Evolutionary conservation across 2,888 invertebrate genomes (phyloP), one percentile per base, ranked within the genome.

Genomic region (Dicycla oo): DNA sequence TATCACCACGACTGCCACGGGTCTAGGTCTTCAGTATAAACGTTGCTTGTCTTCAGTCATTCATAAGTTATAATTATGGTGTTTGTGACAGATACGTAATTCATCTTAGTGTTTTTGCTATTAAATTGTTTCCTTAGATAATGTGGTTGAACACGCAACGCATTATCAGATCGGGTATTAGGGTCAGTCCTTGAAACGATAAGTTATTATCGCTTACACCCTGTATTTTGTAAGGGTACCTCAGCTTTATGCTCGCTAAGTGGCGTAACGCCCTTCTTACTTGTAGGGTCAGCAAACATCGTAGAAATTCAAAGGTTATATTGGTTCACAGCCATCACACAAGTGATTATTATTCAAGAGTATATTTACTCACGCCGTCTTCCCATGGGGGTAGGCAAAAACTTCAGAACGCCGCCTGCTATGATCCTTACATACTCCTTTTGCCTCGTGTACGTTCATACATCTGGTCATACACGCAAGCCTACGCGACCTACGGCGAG

Each of bases 71-170:
- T 57, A 76, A 77, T 56, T 23, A 47, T n/a, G 56, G 58, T 71
- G 38, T 68, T 51, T 64, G 67, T 72, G 40, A 51, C 51, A 63
- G 65, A 30, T 54, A 75, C 64, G 54, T 81, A 65, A 76, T 68
- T 63, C 13, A 66, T 69, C 43, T 67, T 60, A 23, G 43, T 69
- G 57, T 61, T 58, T 81, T 51, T 72, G 18, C 49, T 69, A 60
- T 63, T 40, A 65, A 77, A 66, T 65, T 51, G 23, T 66, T 62
- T 40, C 13, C 26, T 4, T 34, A 18, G 54, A 51, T 68, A 63
- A 56, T 80, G 65, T 51, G 53, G 56, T 68, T 34, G 23, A 63
- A 78, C 80, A 73, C 80, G 73, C 78, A 67, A 80, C 43, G 56
- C 38, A 23, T 43, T 79, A 81, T 66, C 58, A 18, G 45, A 10